These are phyloP conservation scores for Caenorhabditis uteleia DNA, from an alignment of 2,888 invertebrate genomes.

Conservation along the genomic window DNA sequence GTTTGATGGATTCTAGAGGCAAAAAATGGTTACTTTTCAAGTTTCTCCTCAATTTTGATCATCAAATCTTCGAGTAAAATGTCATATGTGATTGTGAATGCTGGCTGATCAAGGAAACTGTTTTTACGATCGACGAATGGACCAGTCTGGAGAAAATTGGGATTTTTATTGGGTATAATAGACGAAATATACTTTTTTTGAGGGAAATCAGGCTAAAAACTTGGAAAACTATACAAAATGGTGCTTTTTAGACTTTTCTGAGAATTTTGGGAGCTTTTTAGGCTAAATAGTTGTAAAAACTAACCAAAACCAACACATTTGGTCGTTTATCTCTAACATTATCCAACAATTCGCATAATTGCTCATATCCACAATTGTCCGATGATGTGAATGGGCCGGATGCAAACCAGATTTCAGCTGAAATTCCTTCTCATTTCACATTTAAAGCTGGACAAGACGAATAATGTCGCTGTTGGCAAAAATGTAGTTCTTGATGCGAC, in stretches of 20 bases:
- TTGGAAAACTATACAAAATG: too few species aligned
- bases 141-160: constrained; percentile 19
- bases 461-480: too few species aligned
- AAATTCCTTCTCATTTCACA: not conserved
- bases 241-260: too few species aligned
- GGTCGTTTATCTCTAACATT: constrained; percentile 24
- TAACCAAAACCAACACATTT: constrained; percentile 28
- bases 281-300: constrained; percentile 4
- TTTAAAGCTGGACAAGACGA: too few species aligned
- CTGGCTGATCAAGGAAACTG: constrained; percentile 11
- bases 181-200: too few species aligned
- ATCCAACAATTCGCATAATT: constrained; percentile 37
- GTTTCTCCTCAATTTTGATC: constrained; percentile 17
- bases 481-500: too few species aligned
- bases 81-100: constrained; percentile 13
- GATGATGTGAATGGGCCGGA: constrained; percentile 39
- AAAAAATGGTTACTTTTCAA: constrained; percentile 15
- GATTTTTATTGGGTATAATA: not conserved
- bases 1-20: not conserved
- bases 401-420: constrained; percentile 35
- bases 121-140: constrained; percentile 44
- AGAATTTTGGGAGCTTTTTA: too few species aligned
- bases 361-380: constrained; percentile 39
- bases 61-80: constrained; percentile 23
- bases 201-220: too few species aligned